A percentile compares a stretch with the other conserved stretches of the same genome.
phyloP scores from a whole-genome alignment of 2,797 vertebrate species.

The Gorsachius magnificus region DNA sequence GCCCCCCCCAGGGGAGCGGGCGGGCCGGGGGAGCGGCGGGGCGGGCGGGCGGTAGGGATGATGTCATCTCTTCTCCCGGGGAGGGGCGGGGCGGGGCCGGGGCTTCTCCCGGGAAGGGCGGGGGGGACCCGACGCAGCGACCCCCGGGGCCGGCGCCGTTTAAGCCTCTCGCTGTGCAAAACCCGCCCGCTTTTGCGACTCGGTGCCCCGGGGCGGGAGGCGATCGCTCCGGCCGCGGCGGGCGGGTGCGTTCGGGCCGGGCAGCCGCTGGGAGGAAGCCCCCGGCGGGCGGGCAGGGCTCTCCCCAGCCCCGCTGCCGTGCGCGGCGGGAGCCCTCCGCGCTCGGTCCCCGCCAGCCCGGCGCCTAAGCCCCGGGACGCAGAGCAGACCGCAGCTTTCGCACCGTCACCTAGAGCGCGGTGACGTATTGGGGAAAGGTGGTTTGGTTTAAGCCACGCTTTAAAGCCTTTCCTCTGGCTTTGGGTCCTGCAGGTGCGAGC shows the following conservation, averaged over 20 bases:
- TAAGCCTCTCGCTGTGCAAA: too few species aligned
- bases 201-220: background rate
- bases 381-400: background rate
- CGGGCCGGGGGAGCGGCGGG: background rate
- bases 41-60: background rate
- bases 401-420: background rate
- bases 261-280: background rate
- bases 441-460: rapidly evolving
- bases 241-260: background rate
- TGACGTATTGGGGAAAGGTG: background rate
- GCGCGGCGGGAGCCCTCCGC: rapidly evolving
- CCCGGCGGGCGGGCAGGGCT: rapidly evolving
- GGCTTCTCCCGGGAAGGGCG: background rate
- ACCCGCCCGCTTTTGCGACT: rapidly evolving
- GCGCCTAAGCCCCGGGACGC: background rate
- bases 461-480: background rate
- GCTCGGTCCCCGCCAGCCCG: background rate
- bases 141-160: background rate
- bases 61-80: conserved; percentile 21
- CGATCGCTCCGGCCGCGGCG: background rate
- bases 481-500: background rate
- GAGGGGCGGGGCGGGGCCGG: background rate
- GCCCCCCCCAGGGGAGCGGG: background rate
- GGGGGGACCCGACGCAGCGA: background rate
- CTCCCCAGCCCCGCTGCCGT: rapidly evolving